phyloP scores from a whole-genome alignment of 2,113 vertebrate genomes.

The Fregetta grallaria region DNA sequence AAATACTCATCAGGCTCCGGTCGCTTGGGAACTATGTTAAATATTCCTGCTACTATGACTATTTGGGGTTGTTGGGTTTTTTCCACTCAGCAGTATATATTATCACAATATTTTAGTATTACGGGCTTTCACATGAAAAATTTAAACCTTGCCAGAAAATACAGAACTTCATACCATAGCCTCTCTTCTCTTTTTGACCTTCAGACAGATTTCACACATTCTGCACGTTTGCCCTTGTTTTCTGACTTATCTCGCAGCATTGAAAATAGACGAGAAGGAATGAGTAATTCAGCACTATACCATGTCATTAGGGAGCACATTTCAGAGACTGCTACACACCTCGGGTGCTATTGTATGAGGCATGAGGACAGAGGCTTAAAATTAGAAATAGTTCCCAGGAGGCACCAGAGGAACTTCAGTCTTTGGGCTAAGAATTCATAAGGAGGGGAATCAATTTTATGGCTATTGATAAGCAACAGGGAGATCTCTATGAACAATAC shows the following conservation, averaged over 20 bases:
- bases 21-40: constrained; percentile 62
- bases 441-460: neutral
- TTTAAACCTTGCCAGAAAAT: neutral
- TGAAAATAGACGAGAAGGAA: constrained; percentile 15
- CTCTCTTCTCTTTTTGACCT: constrained; percentile 14
- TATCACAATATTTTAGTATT: constrained; percentile 4
- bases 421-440: neutral
- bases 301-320: neutral
- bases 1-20: constrained; percentile 28
- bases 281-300: constrained; percentile 10
- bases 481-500: neutral
- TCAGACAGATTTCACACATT: constrained; percentile 5
- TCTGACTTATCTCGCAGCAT: constrained; percentile 4
- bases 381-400: constrained; percentile 12
- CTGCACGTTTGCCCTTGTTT: constrained; percentile 1
- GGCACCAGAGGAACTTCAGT: neutral
- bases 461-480: neutral
- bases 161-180: neutral
- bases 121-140: neutral
- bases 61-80: neutral
- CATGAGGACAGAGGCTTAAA: neutral
- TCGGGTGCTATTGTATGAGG: neutral
- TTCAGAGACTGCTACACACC: neutral
- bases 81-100: neutral
- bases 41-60: constrained; percentile 47